Conservation (phyloP, 2,797 vertebrate genomes). For the Chrysocyon brachyurus region DNA sequence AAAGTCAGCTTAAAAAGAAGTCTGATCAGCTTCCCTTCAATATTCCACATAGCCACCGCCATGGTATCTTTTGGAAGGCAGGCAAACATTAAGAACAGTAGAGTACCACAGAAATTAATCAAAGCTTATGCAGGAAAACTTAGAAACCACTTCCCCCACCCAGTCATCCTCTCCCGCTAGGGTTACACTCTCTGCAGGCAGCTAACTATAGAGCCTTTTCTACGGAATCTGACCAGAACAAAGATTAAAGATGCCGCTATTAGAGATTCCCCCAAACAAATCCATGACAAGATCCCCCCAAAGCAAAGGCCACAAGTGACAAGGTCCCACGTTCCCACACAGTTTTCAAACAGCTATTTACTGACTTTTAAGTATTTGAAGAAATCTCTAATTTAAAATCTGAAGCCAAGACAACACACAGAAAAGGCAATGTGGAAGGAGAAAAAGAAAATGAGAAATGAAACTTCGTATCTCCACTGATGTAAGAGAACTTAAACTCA, state of each 20-base stretch:
- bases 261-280: neutral
- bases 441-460: neutral
- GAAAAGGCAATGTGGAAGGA: neutral
- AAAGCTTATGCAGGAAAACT: neutral
- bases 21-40: neutral
- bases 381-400: neutral
- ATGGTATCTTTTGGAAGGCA: neutral
- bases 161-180: neutral
- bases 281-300: neutral
- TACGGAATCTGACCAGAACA: neutral
- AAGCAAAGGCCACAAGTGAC: neutral
- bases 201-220: neutral
- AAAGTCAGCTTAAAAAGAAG: neutral
- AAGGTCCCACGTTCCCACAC: neutral
- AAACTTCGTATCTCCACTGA: neutral
- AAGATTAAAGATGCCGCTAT: neutral
- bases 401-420: neutral
- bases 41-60: neutral
- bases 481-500: neutral
- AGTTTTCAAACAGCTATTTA: neutral
- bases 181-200: neutral
- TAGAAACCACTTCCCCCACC: neutral
- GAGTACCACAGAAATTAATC: neutral
- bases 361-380: neutral
- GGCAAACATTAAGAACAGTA: neutral